These are phyloP conservation scores for Herpetotheres cachinnans DNA, from an alignment of 2,113 vertebrate genomes.

Conservation along the genomic window DNA sequence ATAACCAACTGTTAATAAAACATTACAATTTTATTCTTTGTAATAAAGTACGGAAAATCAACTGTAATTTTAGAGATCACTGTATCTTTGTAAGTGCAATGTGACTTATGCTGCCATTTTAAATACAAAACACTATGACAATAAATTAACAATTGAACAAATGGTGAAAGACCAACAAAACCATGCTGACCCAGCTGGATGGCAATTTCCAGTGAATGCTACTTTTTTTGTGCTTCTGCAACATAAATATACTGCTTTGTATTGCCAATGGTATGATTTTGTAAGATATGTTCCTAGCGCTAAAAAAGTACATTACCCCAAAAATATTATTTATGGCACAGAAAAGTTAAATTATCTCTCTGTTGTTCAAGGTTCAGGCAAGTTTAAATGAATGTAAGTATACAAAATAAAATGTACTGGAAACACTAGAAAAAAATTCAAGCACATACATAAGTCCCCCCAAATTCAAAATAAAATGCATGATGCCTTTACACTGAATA, in stretches of 20 bases:
- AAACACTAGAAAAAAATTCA: slow-evolving; percentile 76
- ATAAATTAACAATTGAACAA: slow-evolving; percentile 78
- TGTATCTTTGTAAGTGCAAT: slow-evolving; percentile 70
- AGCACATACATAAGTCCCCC: slow-evolving; percentile 57
- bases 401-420: slow-evolving; percentile 76
- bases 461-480: slow-evolving; percentile 55
- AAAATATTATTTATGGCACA: slow-evolving; percentile 81
- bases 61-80: slow-evolving; percentile 63
- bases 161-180: slow-evolving; percentile 61
- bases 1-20: slow-evolving; percentile 82
- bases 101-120: slow-evolving; percentile 59
- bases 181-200: slow-evolving; percentile 56
- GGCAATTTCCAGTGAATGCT: slow-evolving; percentile 64
- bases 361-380: slow-evolving; percentile 72
- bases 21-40: slow-evolving; percentile 72
- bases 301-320: slow-evolving; percentile 80
- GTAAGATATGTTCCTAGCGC: slow-evolving; percentile 61
- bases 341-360: slow-evolving; percentile 73
- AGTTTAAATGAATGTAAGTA: slow-evolving; percentile 71
- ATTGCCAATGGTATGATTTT: slow-evolving; percentile 53
- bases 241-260: slow-evolving; percentile 68
- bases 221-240: slow-evolving; percentile 72
- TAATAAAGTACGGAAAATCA: slow-evolving; percentile 78
- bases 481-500: slow-evolving; percentile 66
- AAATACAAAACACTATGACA: slow-evolving; percentile 72